Evolutionary conservation across 2,888 invertebrate species (phyloP), one percentile per base, ranked within the genome.

Genomic region (Arrhopalites spinosus): DNA sequence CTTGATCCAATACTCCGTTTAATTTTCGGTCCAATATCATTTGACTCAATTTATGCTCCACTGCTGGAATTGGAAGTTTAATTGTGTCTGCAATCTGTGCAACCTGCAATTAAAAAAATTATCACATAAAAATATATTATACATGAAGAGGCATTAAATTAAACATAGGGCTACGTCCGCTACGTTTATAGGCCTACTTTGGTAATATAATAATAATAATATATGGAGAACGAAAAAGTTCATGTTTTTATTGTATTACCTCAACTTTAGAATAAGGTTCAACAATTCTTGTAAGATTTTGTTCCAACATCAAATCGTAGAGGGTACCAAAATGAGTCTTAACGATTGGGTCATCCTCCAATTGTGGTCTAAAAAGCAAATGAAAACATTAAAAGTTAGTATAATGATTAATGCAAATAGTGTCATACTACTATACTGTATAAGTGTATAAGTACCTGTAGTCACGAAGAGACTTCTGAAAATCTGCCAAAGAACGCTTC

Each of bases 11-110:
- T 83, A 98, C 98, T 27, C 98, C 98, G 87, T 92, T 91, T 83
- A 99, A 92, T 87, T 98, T 99, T 85, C 96, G 95, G 87, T 99
- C 99, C 86, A 99, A 88, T 85, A 99, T 99, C 99, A 99, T 99
- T 87, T 99, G 99, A 69, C 98, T 98, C 77, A 99, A 88, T 87
- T 99, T 99, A 88, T 97, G 96, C 87, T 99, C 99, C 72, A 99
- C 98, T 87, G 93, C 90, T 66, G 92, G 88, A 90, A 94, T 91
- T 13, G 95, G 92, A 78, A 98, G 88, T 84, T 94, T 93, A 87
- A 98, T 98, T 83, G 92, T 91, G 82, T 92, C 91, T 36, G 97
- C 95, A 82, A 98, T 92, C 87, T 96, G 95, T 80, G 93, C 91
- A 29, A 86, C 84, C 85, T 85, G 59, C 15, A 29, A 23, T 27